Base-by-base conservation (phyloP, 2,888 invertebrate species). In the Artemia sinica region DNA sequence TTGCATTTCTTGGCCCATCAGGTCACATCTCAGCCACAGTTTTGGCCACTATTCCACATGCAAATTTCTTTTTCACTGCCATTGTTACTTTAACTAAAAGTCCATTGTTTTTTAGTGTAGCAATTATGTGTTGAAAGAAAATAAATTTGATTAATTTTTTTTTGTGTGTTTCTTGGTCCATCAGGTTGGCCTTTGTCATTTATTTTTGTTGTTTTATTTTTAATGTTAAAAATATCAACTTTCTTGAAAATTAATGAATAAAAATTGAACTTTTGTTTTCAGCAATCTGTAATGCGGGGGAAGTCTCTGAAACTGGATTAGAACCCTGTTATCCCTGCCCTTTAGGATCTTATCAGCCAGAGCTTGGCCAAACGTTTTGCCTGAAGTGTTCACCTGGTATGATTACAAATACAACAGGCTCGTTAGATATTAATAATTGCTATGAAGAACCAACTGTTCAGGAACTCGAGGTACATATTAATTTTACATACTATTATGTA, bases 261-360 rank as follows among this genome's bases (percentile, higher is more conserved):
- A 12, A 10, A 50, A 65, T 12, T 49, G 49, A 66, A 41, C 71
- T 69, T 52, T 71, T 66, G 9, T 48, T 74, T 75, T 5, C 74
- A 84, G 84, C 78, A 50, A 75, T 80, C 69, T 86, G 86, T 74
- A 78, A 78, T 12, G 82, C 83, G 1, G 86, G 86, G 8, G 75
- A 77, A 73, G 75, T 78, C 72, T 77, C 80, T 58, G 73, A 77
- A 74, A 78, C 80, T 4, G 83, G 83, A 6, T 75, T 84, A 49
- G 77, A 78, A 72, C 84, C 84, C 2, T 82, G 84, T 73, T 78
- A 79, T 71, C 80, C 81, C 2, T 85, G 85, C 74, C 80, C 80
- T 8, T 73, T 79, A 58, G 77, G 78, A 5, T 77, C 76, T 66
- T 79, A 76, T 72, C 80, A 80, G 71, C 74, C 77, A 6, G 73